Base-by-base conservation (phyloP, 37 sponge, comb jelly and placozoan species). In the Oopsacas minuta region DNA sequence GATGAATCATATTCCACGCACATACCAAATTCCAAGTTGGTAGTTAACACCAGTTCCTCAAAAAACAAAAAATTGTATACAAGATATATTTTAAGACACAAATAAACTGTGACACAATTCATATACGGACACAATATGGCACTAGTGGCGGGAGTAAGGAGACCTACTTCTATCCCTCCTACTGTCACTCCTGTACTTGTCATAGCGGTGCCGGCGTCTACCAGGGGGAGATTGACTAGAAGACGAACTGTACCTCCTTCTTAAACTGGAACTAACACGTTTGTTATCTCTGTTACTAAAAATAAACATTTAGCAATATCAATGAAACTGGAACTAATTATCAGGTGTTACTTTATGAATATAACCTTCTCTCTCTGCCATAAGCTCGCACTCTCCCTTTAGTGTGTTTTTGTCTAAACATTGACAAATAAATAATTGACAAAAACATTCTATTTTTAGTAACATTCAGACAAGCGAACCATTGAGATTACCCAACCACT, bases 141-240 rank as follows among this genome's bases (percentile, higher is more conserved):
- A n/a, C n/a, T n/a, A n/a, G n/a, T 61, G 75, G 3, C 5, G 1
- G 30, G 7, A 61, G 22, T 5, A 34, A 61, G 75, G 75, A 12
- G 75, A 61, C 30, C 75, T 61, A 61, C 75, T 61, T 34, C 75
- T 25, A 61, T 61, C 75, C 75, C 75, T 61, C 17, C n/a, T n/a
- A n/a, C n/a, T n/a, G n/a, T 61, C 22, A 20, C 75, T 5, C 28
- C 75, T 61, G 75, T 25, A 61, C 17, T 61, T 34, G 75, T 3
- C 12, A 22, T 46, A 22, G 51, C 17, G 51, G 12, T 17, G 51
- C 51, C 17, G 3, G 20, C 32, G 22, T 25, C 28, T 25, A 32
- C 75, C 1, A 10, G 3, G 22, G 75, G 22, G 75, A 32, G n/a
- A n/a, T n/a, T n/a, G n/a, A n/a, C n/a, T n/a, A 46, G 51, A 17